Base-by-base conservation (phyloP, 2,113 vertebrate species). In the Cyprinodon brontotheroides region DNA sequence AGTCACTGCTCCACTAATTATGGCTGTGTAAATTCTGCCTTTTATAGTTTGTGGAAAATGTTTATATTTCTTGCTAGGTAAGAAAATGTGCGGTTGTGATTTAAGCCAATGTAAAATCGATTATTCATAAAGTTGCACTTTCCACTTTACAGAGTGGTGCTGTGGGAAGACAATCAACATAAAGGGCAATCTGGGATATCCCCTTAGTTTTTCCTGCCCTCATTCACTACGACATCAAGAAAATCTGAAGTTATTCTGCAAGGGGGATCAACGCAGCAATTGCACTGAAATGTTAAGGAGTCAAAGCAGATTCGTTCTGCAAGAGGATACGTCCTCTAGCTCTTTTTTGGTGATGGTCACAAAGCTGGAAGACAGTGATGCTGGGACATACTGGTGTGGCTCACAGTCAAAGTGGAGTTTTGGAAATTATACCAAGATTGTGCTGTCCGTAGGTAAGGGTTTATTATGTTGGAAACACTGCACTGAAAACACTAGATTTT, bases 171-270 rank as follows among this genome's bases (percentile, higher is more conserved):
- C 75, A 47, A 8, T 3, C 0, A 4, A 47, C 4, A 9, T 65
- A 45, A 79, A 20, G 0, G 70, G 75, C 62, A 67, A 3, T 2
- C 43, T 73, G 73, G 78, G 85, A 53, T 65, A 0, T 0, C 61
- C 65, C 11, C 11, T 83, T 4, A 68, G 65, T 11, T 7, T 89
- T 38, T 57, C 68, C 76, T 89, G 87, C 40, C 75, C 78, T 10
- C 81, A 83, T 59, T 39, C 78, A 50, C 8, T 59, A 0, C 47
- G 75, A 60, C 80, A 85, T 62, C 0, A 0, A 2, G 0, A 43
- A 3, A 89, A 81, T 65, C 70, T 38, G 4, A 89, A 87, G 85
- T 89, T 86, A 71, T 60, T 89, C 65, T 89, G 87, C 63, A 87
- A 78, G 1, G 87, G 85, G 60, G 50, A 82, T 3, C 36, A 47